Percentiles rank a stretch among this genome's conserved stretches.
These are phyloP conservation scores for Linyphia triangularis DNA, from an alignment of 2,888 invertebrate species.

Conservation along the genomic window DNA sequence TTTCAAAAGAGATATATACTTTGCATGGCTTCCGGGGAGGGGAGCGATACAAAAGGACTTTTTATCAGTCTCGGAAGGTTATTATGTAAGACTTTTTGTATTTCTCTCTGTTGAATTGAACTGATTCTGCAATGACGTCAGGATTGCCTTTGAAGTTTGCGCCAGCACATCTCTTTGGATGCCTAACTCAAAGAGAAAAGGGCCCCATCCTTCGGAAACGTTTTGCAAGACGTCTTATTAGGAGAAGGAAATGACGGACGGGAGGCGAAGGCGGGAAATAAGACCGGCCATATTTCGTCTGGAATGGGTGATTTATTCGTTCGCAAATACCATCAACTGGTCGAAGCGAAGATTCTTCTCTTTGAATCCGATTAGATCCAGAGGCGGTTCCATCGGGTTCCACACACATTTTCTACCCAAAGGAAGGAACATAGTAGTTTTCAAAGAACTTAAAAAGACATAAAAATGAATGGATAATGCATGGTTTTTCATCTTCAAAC, in stretches of 20 bases:
- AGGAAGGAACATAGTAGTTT: no score
- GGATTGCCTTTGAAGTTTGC: slow-evolving; percentile 7
- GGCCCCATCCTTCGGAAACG: slow-evolving; percentile 1
- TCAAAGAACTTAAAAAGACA: no score
- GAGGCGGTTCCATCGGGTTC: no score
- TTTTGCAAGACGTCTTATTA: slow-evolving; percentile 3
- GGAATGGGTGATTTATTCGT: slow-evolving; percentile 9
- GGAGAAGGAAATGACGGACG: slow-evolving; percentile 9
- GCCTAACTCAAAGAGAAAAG: background rate
- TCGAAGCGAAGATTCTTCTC: background rate
- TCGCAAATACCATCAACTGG: background rate
- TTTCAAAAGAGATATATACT: no score
- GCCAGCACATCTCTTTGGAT: background rate
- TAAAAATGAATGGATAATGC: no score
- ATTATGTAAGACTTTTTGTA: no score
- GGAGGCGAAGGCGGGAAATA: slow-evolving; percentile 1
- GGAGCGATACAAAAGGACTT: no score
- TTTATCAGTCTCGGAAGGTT: no score
- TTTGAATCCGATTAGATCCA: background rate
- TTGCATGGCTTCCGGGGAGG: no score
- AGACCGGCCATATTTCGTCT: slow-evolving; percentile 5
- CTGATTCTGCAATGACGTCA: background rate
- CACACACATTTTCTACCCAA: no score
- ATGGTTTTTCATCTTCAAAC: no score
- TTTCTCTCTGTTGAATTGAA: background rate